These are phyloP conservation scores for Gouania willdenowi DNA, from an alignment of 2,797 vertebrate genomes.

Conservation along the genomic window DNA sequence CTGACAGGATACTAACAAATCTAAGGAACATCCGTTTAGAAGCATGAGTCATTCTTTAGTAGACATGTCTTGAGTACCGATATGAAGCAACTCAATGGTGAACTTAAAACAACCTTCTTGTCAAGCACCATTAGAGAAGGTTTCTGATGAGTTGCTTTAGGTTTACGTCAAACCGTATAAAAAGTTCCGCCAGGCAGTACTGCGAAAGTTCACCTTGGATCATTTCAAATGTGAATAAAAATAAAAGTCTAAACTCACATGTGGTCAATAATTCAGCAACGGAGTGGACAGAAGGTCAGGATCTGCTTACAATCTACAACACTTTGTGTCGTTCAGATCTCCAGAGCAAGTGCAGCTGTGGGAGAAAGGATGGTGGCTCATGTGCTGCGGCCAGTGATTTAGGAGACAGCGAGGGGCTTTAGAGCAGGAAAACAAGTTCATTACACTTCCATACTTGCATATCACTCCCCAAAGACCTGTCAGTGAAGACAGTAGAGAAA, in stretches of 20 bases:
- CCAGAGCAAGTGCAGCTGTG: conserved; percentile 65
- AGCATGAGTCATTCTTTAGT: too few relatives aligned
- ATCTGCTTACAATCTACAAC: conserved; percentile 51
- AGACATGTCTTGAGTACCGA: too few relatives aligned
- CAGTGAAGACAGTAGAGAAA: conserved; percentile 69
- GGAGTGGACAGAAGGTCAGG: conserved; percentile 18
- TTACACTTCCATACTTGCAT: conserved; percentile 76
- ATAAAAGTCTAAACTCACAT: conserved; percentile 1
- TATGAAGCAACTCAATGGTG: too few relatives aligned
- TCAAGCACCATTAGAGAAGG: too few relatives aligned
- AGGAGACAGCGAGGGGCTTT: conserved; percentile 67
- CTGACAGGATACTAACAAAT: conserved; percentile 2
- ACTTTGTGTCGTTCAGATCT: conserved; percentile 25
- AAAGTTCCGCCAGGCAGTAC: conserved; percentile 3
- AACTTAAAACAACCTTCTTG: too few relatives aligned
- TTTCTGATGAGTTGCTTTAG: too few relatives aligned
- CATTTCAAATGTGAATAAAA: conserved; percentile 21
- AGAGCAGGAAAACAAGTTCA: conserved; percentile 78
- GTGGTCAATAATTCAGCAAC: conserved; percentile 17
- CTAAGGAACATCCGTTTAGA: too few relatives aligned
- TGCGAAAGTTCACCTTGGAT: conserved; percentile 1
- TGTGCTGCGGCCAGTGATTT: conserved; percentile 69
- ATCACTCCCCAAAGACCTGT: conserved; percentile 75
- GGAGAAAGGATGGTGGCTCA: conserved; percentile 49
- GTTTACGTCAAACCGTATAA: conserved; percentile 3